Conservation (phyloP, 2,797 vertebrate genomes). For the Sylvilagus floridanus region DNA sequence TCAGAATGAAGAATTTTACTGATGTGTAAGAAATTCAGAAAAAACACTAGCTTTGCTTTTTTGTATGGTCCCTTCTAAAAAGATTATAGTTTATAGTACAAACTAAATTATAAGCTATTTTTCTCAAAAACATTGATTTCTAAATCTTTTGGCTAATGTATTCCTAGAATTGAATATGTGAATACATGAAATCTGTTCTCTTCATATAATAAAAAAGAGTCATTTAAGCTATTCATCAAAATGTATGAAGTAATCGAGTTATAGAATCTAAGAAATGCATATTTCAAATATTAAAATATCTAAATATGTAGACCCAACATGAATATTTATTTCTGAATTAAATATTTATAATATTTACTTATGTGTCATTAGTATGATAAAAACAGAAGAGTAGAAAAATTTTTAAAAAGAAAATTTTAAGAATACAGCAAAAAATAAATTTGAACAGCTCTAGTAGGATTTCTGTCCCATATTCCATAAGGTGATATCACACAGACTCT, state of each 20-base stretch:
- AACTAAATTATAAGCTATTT: constrained; percentile 20
- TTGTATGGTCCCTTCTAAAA: constrained; percentile 4
- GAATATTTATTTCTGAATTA: background rate
- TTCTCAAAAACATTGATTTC: constrained; percentile 35
- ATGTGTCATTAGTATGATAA: background rate
- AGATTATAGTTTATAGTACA: background rate
- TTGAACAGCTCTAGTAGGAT: background rate
- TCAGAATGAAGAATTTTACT: constrained; percentile 39
- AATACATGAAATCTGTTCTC: no score
- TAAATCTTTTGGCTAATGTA: background rate
- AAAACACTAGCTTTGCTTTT: constrained; percentile 7
- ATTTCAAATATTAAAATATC: constrained; percentile 38
- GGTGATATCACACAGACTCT: no score
- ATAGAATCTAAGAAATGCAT: constrained; percentile 39
- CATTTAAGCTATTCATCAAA: constrained; percentile 40
- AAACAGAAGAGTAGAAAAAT: background rate
- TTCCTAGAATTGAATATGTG: background rate
- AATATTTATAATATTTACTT: background rate
- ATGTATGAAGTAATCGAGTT: constrained; percentile 20
- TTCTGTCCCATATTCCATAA: constrained; percentile 11
- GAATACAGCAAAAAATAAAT: background rate
- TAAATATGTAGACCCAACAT: background rate
- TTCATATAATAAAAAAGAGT: background rate
- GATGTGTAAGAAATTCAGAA: background rate
- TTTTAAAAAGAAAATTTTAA: background rate